Evolutionary conservation across 2,113 vertebrate species (phyloP), one percentile per base, ranked within the genome.

Genomic region (Tychaedon coryphoeus): DNA sequence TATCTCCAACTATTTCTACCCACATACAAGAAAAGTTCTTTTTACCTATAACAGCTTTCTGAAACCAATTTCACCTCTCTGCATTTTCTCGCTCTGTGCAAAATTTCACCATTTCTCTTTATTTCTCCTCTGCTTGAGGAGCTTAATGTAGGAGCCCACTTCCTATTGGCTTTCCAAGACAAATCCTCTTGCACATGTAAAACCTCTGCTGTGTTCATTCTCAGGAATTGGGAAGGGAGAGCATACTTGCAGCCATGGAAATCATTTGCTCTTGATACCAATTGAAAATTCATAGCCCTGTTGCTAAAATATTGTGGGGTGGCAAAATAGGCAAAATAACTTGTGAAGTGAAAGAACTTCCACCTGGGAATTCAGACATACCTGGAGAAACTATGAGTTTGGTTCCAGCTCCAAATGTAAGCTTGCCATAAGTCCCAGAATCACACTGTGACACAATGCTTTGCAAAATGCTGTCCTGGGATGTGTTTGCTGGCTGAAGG

Each of bases 391-490:
- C 54, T 0, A 1, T 0, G 20, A 95, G 75, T 70, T 88, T 93
- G 18, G 79, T 96, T 60, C 96, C 93, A 88, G 67, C 45, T 88
- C 83, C 94, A 88, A 93, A 93, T 6, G 16, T 56, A 9, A 54
- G 10, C n/a, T 70, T 88, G 36, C 42, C 25, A 2, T 61, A 91
- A 19, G 0, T 1, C 12, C 17, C 47, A 57, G 22, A 5, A 22
- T 6, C 3, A 4, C 94, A 93, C 86, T n/a, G 60, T 95, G 79
- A 62, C 28, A 50, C 31, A 14, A 0, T 1, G 36, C 93, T 96
- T 90, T 96, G 80, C 93, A 89, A 88, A 95, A 92, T 80, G 43
- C 20, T 66, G 80, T 53, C 6, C 51, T 48, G 54, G 15, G 50
- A 2, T 10, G 29, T 2, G 5, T 26, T 2, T 10, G 24, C 56